Conservation (phyloP, 2,113 vertebrate species). For the Dipodomys stephensi region DNA sequence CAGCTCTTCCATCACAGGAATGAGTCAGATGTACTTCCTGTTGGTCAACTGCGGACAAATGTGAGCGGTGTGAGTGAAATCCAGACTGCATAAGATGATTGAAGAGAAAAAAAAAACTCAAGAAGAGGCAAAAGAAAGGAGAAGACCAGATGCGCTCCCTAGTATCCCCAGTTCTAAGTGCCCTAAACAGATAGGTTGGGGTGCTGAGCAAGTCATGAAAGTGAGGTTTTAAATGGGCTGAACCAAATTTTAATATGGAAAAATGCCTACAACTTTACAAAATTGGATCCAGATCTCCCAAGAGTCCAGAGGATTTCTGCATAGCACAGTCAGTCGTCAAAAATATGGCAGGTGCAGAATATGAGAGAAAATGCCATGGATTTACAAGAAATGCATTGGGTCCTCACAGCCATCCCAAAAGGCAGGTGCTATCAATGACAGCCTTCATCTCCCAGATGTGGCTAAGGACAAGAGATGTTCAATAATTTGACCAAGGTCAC, state of each 20-base stretch:
- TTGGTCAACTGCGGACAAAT: rapidly evolving
- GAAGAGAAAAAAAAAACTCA: neutral
- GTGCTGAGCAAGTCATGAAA: neutral
- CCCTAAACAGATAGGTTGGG: neutral
- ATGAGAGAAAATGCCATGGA: neutral
- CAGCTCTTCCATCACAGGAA: no score
- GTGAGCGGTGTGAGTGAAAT: neutral
- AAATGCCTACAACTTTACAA: neutral
- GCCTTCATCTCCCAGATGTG: neutral
- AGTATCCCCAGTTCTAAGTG: neutral
- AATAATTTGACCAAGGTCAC: neutral
- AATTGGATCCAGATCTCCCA: neutral
- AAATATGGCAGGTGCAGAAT: neutral
- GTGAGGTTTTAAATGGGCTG: neutral
- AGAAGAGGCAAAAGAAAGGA: neutral
- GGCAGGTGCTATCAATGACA: neutral
- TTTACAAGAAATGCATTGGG: neutral
- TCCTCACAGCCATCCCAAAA: neutral
- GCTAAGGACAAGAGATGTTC: neutral
- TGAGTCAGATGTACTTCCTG: neutral
- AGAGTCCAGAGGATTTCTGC: neutral
- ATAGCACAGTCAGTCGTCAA: neutral
- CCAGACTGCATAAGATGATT: neutral
- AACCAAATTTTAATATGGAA: neutral
- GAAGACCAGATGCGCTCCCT: neutral